Evolutionary conservation across 2,113 vertebrate genomes (phyloP), one percentile per base, ranked within the genome.

Genomic region (Todiramphus saurophagus): DNA sequence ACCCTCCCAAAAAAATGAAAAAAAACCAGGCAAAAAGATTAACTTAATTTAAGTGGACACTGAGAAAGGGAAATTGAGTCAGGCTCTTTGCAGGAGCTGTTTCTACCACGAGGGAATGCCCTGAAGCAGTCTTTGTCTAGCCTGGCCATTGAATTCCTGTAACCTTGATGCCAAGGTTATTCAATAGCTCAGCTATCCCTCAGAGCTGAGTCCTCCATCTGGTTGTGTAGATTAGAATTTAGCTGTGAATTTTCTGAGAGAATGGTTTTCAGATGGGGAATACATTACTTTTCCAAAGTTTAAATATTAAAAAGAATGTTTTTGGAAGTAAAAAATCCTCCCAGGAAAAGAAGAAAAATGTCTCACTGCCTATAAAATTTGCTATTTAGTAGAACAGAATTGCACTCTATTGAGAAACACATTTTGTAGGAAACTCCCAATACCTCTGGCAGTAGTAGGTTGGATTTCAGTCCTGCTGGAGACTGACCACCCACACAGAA

Each of bases 91-190:
- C 39, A 88, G 33, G n/a, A 88, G 31, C 25, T 37, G 5, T 48
- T 64, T 76, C 44, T 66, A 37, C 58, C 37, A 59, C 3, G 30
- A 85, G 70, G 59, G 63, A 90, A 59, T 74, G 68, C 86, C 79
- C 90, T 55, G 75, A 62, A 73, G 92, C 92, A 69, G 50, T 76
- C 21, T 76, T 66, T 83, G 85, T 88, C 94, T 93, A 77, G 79
- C 63, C 58, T 83, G 44, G 27, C n/a, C 28, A 83, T 80, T 86
- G 78, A 88, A 73, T 66, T 90, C n/a, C 67, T 88, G 28, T 93
- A 88, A 95, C 95, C 85, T 97, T 93, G 53, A 90, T 60, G 63
- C 30, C 75, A 95, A 96, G 76, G 90, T 93, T 94, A 92, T 86
- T 95, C 90, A 62, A 80, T 50, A 69, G 79, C 41, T 92, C 62